Evolutionary conservation across 1,140 invertebrate species (phyloP).

Genomic region (Drosophila micromelanica): DNA sequence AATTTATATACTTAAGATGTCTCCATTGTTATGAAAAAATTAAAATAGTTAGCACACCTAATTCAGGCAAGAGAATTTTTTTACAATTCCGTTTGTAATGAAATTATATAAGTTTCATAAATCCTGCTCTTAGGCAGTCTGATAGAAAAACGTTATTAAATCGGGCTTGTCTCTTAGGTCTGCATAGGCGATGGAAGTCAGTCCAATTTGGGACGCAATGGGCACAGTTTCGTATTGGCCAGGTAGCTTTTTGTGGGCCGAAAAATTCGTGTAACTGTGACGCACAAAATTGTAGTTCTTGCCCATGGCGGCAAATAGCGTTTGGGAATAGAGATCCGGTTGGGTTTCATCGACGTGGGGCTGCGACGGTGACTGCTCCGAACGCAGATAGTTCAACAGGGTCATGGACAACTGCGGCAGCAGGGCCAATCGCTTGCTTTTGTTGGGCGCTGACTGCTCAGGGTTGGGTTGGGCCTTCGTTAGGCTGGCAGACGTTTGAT

Average conservation of each 20-base stretch:
- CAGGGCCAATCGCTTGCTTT: neutral
- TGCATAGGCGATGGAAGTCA: conserved; percentile 13
- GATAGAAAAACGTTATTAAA: neutral
- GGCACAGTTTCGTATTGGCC: conserved; percentile 9
- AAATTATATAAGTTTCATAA: no score
- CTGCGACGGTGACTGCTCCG: neutral
- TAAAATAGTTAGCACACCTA: no score
- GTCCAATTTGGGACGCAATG: neutral
- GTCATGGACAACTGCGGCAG: neutral
- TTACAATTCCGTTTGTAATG: no score
- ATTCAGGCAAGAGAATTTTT: no score
- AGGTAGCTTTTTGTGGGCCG: neutral
- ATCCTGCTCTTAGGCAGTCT: neutral
- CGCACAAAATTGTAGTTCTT: conserved; percentile 8
- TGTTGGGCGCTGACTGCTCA: neutral
- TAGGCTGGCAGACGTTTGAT: neutral
- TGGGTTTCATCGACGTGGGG: neutral
- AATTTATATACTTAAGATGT: no score
- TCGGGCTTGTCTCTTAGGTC: conserved; percentile 8
- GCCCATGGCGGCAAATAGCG: conserved; percentile 6
- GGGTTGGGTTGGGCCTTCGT: no score
- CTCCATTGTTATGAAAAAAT: no score
- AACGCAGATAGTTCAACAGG: neutral
- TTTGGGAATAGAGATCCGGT: neutral
- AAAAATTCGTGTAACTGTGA: conserved; percentile 23